phyloP scores from a whole-genome alignment of 2,888 invertebrate species.

The Ethmia dodecea region DNA sequence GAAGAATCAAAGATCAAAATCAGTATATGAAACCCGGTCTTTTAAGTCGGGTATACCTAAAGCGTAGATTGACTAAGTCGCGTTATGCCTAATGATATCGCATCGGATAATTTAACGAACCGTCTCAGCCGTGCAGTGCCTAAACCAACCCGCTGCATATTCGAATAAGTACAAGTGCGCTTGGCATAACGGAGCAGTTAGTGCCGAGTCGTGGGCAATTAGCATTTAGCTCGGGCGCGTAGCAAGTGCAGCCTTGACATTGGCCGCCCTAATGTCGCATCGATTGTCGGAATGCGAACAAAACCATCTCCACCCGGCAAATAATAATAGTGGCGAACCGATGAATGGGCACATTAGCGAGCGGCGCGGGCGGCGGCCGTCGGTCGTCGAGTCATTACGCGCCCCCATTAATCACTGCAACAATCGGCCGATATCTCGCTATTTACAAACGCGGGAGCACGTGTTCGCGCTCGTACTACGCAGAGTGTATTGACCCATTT shows the following conservation, averaged over 20 bases:
- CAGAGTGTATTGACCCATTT: slow-evolving; percentile 78
- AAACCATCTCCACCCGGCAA: slow-evolving; percentile 61
- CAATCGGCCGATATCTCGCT: slow-evolving; percentile 78
- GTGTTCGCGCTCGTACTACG: slow-evolving; percentile 74
- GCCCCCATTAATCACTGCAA: slow-evolving; percentile 77
- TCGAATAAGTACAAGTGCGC: slow-evolving; percentile 8
- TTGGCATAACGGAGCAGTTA: slow-evolving; percentile 46
- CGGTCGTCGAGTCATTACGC: slow-evolving; percentile 57
- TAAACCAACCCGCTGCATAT: too few relatives aligned
- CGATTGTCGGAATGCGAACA: slow-evolving; percentile 64
- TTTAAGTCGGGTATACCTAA: too few relatives aligned
- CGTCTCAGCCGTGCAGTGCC: neutral
- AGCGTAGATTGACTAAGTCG: too few relatives aligned
- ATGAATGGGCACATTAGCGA: slow-evolving; percentile 73
- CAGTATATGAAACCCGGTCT: too few relatives aligned
- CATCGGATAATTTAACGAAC: too few relatives aligned
- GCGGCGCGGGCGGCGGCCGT: slow-evolving; percentile 53
- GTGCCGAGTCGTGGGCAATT: slow-evolving; percentile 28
- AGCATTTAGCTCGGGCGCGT: slow-evolving; percentile 38
- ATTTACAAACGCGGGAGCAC: slow-evolving; percentile 77
- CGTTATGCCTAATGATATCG: too few relatives aligned
- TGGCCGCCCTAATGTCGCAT: slow-evolving; percentile 67
- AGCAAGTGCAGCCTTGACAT: slow-evolving; percentile 74
- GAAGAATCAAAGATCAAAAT: too few relatives aligned
- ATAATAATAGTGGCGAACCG: slow-evolving; percentile 68